phyloP scores from a whole-genome alignment of 1,140 invertebrate genomes.

The Lethrus apterus region DNA sequence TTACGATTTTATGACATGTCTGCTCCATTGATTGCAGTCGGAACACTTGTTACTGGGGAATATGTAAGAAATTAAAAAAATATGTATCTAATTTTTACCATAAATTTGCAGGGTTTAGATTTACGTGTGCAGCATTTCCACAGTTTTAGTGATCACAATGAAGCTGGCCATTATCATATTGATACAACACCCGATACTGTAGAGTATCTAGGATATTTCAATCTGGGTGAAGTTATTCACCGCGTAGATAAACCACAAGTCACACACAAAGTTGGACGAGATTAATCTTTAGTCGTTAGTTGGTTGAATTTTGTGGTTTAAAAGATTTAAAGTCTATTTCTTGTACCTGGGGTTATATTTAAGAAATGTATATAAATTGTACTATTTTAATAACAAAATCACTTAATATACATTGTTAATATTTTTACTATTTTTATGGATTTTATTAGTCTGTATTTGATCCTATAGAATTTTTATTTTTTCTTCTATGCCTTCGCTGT shows the following conservation, averaged over 20 bases:
- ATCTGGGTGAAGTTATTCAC: constrained; percentile 63
- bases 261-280: constrained; percentile 49
- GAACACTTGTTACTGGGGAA: constrained; percentile 82
- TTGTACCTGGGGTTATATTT: no score
- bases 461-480: no score
- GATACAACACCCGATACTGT: constrained; percentile 81
- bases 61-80: constrained; percentile 50
- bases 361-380: no score
- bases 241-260: constrained; percentile 70
- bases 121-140: constrained; percentile 92
- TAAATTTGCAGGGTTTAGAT: constrained; percentile 63
- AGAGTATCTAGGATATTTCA: constrained; percentile 84
- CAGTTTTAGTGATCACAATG: constrained; percentile 76
- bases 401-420: no score
- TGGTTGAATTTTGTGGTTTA: no score
- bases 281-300: constrained; percentile 43
- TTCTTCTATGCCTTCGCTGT: constrained; percentile 1
- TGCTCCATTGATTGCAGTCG: constrained; percentile 78
- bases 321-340: no score
- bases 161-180: constrained; percentile 93
- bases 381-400: no score
- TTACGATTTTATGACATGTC: constrained; percentile 86
- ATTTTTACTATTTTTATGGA: no score
- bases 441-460: no score
- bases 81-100: constrained; percentile 15